A percentile compares a stretch with the other conserved stretches of the same genome.
phyloP scores from a whole-genome alignment of 2,888 invertebrate genomes.

The Sepioteuthis lessoniana region DNA sequence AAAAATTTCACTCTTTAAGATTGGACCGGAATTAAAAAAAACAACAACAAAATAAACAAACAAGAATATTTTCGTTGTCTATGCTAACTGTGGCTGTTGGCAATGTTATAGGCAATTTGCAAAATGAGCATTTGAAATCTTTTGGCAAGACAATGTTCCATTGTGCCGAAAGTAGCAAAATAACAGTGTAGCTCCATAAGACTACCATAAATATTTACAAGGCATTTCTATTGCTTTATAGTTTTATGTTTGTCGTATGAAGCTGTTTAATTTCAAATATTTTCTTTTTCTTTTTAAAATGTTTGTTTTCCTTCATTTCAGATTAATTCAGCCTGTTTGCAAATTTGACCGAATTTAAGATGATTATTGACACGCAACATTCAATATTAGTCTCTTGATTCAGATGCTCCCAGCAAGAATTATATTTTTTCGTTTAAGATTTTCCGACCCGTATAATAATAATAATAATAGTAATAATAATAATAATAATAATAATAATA shows the following conservation, averaged over 20 bases:
- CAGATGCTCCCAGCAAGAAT: not conserved
- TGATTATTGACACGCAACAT: not conserved
- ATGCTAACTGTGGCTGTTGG: slow-evolving; percentile 10
- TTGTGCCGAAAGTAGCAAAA: not conserved
- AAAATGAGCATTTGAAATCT: not conserved
- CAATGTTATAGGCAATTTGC: not conserved
- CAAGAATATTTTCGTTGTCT: not conserved
- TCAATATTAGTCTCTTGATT: not conserved
- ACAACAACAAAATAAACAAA: no score
- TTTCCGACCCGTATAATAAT: not conserved
- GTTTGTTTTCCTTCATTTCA: not conserved
- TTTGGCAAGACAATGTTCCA: not conserved
- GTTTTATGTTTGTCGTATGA: not conserved
- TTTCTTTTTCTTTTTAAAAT: not conserved
- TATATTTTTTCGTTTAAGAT: not conserved
- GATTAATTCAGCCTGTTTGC: not conserved
- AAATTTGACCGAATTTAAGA: not conserved
- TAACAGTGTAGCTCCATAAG: not conserved
- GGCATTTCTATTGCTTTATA: not conserved
- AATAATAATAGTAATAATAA: not conserved
- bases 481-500: not conserved
- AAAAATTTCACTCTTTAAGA: not conserved
- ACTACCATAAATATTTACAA: not conserved
- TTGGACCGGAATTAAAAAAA: not conserved
- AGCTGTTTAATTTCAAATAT: not conserved